Evolutionary conservation across 2,113 vertebrate species (phyloP).

Genomic region (Callipepla squamata): DNA sequence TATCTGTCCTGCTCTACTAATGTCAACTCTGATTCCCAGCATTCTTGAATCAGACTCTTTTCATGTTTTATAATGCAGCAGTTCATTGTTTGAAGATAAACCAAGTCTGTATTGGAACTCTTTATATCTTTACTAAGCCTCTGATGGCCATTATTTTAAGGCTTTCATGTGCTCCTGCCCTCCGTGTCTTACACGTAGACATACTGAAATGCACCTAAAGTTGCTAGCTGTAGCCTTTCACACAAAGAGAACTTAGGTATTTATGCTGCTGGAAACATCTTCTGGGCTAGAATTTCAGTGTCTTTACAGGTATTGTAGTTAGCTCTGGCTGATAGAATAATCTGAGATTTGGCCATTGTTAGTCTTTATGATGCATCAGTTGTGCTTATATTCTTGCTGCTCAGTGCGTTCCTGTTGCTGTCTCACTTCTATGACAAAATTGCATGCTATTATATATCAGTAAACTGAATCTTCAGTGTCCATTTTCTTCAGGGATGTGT

Average conservation of each 20-base stretch:
- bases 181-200: background rate
- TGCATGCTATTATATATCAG: background rate
- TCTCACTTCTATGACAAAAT: background rate
- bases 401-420: background rate
- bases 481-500: background rate
- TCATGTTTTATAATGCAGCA: background rate
- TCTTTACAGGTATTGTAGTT: background rate
- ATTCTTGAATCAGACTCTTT: background rate
- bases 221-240: background rate
- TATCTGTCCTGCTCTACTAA: background rate
- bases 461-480: background rate
- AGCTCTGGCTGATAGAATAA: background rate
- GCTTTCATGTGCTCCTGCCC: background rate
- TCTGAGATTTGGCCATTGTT: background rate
- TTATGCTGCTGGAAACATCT: background rate
- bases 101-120: background rate
- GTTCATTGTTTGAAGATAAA: background rate
- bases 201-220: background rate
- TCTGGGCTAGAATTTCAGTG: background rate
- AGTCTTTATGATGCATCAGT: background rate
- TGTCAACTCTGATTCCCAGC: background rate
- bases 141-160: background rate
- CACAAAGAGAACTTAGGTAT: accelerated
- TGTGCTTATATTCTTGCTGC: background rate
- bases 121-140: background rate